Conservation (phyloP, 2,888 invertebrate genomes). For the Oligia latruncula region DNA sequence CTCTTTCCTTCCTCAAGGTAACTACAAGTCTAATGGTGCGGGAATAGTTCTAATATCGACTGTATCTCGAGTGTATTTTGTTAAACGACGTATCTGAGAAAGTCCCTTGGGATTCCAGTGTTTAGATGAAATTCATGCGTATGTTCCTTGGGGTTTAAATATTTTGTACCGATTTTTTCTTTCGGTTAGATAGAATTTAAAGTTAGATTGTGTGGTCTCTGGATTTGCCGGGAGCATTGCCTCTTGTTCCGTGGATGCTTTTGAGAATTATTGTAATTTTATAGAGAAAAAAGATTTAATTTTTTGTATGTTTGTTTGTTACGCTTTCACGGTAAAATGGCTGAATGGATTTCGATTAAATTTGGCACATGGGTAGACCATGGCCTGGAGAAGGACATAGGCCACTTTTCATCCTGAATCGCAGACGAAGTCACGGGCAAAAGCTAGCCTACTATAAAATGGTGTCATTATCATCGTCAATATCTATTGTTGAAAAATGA, state of each 20-base stretch:
- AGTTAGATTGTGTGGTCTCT: conserved; percentile 35
- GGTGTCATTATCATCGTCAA: neutral
- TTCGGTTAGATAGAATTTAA: conserved; percentile 3
- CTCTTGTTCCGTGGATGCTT: neutral
- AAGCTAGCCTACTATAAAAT: neutral
- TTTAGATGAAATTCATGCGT: conserved; percentile 58
- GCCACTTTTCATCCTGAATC: neutral
- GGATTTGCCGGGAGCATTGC: conserved; percentile 1
- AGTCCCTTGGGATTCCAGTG: conserved; percentile 44
- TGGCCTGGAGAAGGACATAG: neutral
- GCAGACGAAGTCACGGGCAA: neutral
- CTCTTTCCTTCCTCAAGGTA: conserved; percentile 14
- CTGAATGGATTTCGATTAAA: neutral
- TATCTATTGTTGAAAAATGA: neutral
- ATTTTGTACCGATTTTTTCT: conserved; percentile 47
- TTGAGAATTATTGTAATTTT: neutral
- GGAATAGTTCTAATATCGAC: conserved; percentile 65
- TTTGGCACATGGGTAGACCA: neutral
- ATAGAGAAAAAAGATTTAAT: neutral
- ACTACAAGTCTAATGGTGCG: conserved; percentile 58
- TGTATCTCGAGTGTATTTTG: conserved; percentile 63
- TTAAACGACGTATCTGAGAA: conserved; percentile 59
- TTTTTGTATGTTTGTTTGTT: neutral
- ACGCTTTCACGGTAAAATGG: neutral
- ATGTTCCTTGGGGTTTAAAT: conserved; percentile 19